These are phyloP conservation scores for Enteromius treurensis DNA, from an alignment of 2,797 vertebrate genomes.

Conservation along the genomic window DNA sequence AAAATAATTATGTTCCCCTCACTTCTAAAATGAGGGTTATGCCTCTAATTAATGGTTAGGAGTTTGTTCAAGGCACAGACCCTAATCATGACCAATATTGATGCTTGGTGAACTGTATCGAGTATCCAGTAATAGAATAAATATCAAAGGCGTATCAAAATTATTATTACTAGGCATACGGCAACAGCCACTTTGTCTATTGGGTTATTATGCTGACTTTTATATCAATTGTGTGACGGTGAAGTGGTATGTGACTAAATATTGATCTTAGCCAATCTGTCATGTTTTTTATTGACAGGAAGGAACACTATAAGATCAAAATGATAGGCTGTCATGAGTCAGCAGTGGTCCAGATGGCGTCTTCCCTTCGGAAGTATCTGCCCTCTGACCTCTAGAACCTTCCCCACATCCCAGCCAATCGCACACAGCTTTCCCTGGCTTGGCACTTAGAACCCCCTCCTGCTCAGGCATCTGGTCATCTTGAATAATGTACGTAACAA, in stretches of 20 bases:
- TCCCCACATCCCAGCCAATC: slow-evolving; percentile 71
- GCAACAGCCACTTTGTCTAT: neutral
- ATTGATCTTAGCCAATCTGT: slow-evolving; percentile 16
- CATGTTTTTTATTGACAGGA: slow-evolving; percentile 49
- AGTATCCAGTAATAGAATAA: neutral
- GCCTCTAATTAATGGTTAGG: neutral
- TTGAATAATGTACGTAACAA: slow-evolving; percentile 72
- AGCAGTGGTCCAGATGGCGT: slow-evolving; percentile 71
- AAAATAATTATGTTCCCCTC: neutral
- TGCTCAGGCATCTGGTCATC: slow-evolving; percentile 75
- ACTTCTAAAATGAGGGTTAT: neutral
- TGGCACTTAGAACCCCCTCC: slow-evolving; percentile 67
- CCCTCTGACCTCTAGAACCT: slow-evolving; percentile 70
- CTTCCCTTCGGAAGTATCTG: slow-evolving; percentile 68
- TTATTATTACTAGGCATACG: neutral
- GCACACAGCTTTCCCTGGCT: slow-evolving; percentile 62
- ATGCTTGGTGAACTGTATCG: neutral
- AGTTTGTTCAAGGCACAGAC: neutral
- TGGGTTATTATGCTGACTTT: neutral
- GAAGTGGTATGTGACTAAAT: neutral
- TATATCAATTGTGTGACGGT: neutral
- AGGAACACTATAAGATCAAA: slow-evolving; percentile 56
- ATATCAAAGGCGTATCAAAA: neutral
- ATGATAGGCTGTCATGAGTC: slow-evolving; percentile 50
- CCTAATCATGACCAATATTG: neutral